Percentiles rank a stretch among this genome's conserved stretches.
These are phyloP conservation scores for Papilio polytes DNA, from an alignment of 1,140 invertebrate genomes.

Conservation along the genomic window DNA sequence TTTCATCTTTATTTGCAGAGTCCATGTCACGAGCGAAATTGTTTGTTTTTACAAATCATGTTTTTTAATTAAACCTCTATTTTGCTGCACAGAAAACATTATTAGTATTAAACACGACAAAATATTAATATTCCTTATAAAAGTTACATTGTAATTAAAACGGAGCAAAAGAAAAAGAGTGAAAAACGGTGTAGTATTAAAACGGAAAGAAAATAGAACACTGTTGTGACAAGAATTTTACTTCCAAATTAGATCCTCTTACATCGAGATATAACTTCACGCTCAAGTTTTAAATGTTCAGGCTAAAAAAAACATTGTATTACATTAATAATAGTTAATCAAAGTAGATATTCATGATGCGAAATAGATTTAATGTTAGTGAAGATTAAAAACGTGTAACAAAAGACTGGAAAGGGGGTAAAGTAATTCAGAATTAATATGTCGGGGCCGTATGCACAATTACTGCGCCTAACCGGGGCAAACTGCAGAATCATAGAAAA, in stretches of 20 bases:
- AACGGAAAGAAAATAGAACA: too few relatives aligned
- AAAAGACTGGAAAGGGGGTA: slow-evolving; percentile 57
- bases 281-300: background rate
- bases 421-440: slow-evolving; percentile 69
- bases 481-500: slow-evolving; percentile 79
- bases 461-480: slow-evolving; percentile 62
- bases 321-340: background rate
- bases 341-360: slow-evolving; percentile 12
- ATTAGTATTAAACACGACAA: background rate
- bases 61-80: slow-evolving; percentile 25
- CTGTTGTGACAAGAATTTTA: too few relatives aligned
- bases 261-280: background rate
- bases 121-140: background rate
- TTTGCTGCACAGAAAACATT: background rate
- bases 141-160: background rate
- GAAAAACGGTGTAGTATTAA: too few relatives aligned
- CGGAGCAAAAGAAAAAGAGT: too few relatives aligned
- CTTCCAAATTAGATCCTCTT: too few relatives aligned
- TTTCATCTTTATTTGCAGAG: slow-evolving; percentile 58
- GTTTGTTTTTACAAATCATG: slow-evolving; percentile 46
- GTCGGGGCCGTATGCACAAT: slow-evolving; percentile 63
- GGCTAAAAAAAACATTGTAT: background rate
- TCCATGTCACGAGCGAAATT: slow-evolving; percentile 57
- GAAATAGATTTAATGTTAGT: slow-evolving; percentile 54
- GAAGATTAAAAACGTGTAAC: slow-evolving; percentile 69